Base-by-base conservation (phyloP, 1,140 invertebrate species). In the Leguminivora glycinivorella region DNA sequence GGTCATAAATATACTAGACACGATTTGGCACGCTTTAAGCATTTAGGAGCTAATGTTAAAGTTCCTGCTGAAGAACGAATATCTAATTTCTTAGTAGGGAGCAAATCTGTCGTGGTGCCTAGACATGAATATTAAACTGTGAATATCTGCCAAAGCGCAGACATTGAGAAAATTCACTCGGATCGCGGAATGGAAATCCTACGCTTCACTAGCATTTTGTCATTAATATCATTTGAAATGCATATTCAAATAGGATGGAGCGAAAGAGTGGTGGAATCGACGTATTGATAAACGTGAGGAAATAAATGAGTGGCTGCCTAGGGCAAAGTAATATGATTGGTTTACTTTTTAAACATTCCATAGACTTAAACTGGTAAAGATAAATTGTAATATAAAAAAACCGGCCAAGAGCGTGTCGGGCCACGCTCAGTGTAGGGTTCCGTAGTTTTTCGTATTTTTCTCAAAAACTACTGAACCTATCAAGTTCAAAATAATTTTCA, bases 111-210 rank as follows among this genome's bases (percentile, higher is more conserved):
- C 74, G 72, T 72, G 67, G 73, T 75, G 73, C 79, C 47, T 76
- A 77, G 78, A 78, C 76, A 80, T 80, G 83, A 85, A 83, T 85
- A 83, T 85, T 85, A 83, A 85, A 79, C 80, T 77, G 60, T 79
- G 80, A 82, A 82, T 81, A 83, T 84, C 80, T 74, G 72, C 72
- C 68, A 75, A 69, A 71, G 78, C 75, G 75, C 79, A 81, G 78
- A 82, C 82, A 79, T 79, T 79, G 75, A 78, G 79, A 82, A 83
- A 81, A 81, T 81, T 79, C 79, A 78, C 79, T 79, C 68, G 71
- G 69, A 82, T 80, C 79, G 75, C 75, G 76, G 76, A 83, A 83
- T 81, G 78, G 80, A 83, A 82, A 81, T 83, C 70, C 68, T 26
- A 81, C 79, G 80, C 73, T 82, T 79, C 77, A 81, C 72, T 83